A percentile compares a stretch with the other conserved stretches of the same genome.
phyloP scores from a whole-genome alignment of 2,113 vertebrate genomes.

The Nesogale talazaci region DNA sequence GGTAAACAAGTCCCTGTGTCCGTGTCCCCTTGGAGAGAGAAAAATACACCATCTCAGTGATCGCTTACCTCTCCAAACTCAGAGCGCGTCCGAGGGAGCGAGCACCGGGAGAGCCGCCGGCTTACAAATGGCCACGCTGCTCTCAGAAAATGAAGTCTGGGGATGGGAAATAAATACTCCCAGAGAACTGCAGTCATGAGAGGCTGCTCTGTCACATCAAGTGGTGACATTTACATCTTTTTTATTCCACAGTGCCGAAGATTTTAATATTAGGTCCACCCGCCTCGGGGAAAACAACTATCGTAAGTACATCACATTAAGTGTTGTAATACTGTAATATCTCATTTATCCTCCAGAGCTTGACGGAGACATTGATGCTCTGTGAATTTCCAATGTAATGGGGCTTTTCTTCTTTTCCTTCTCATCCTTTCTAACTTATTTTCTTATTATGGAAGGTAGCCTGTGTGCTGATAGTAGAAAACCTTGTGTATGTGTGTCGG shows the following conservation, averaged over 20 bases:
- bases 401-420: neutral
- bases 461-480: neutral
- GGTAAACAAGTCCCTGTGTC: conserved; percentile 66
- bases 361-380: neutral
- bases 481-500: neutral
- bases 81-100: neutral
- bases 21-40: conserved; percentile 64
- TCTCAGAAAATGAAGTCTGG: conserved; percentile 69
- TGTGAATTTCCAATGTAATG: fast-evolving
- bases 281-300: conserved; percentile 90
- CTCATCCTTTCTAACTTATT: neutral
- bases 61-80: conserved; percentile 69
- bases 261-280: conserved; percentile 92
- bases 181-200: fast-evolving
- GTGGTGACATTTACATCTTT: conserved; percentile 65
- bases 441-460: neutral
- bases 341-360: neutral
- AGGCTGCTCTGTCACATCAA: conserved; percentile 35
- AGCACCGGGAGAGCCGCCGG: neutral
- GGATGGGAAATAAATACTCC: conserved; percentile 31
- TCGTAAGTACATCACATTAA: conserved; percentile 84
- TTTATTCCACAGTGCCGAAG: conserved; percentile 84
- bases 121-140: conserved; percentile 55
- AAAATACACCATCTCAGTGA: conserved; percentile 73
- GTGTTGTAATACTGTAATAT: neutral